Conservation (phyloP, 1,140 invertebrate species). For the Hylyphantes graminicola region DNA sequence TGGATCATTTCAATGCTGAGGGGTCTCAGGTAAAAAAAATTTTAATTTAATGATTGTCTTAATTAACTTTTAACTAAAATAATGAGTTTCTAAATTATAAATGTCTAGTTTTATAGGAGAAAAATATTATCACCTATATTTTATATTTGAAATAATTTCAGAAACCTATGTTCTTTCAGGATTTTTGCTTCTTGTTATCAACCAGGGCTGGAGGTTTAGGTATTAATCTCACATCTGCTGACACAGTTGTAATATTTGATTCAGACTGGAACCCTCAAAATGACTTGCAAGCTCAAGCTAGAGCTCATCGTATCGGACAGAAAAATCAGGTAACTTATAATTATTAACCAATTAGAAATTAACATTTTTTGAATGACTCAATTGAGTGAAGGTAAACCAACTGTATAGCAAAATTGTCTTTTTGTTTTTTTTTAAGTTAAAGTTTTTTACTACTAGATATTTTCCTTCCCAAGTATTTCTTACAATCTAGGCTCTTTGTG, state of each 20-base stretch:
- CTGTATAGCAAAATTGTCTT: too few relatives aligned
- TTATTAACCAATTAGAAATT: too few relatives aligned
- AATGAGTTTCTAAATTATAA: too few relatives aligned
- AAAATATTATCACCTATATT: background rate
- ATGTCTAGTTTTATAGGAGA: too few relatives aligned
- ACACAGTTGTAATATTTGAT: constrained; percentile 99
- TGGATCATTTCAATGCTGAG: constrained; percentile 96
- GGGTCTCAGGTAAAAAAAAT: constrained; percentile 74
- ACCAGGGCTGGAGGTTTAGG: constrained; percentile 97
- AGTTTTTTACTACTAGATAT: too few relatives aligned
- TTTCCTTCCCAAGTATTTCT: too few relatives aligned
- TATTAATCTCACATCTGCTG: constrained; percentile 98
- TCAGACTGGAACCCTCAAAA: constrained; percentile 99
- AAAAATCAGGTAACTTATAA: constrained; percentile 84
- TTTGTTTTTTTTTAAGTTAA: too few relatives aligned
- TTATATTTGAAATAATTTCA: background rate
- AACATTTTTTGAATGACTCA: too few relatives aligned
- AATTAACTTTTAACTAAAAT: too few relatives aligned
- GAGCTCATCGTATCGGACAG: constrained; percentile 98
- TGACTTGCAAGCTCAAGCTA: constrained; percentile 95
- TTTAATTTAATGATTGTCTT: too few relatives aligned
- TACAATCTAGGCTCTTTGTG: too few relatives aligned
- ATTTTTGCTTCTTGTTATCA: constrained; percentile 97
- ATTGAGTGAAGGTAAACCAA: too few relatives aligned
- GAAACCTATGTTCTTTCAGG: constrained; percentile 67